Conservation (phyloP, 1,140 invertebrate genomes). For the Drosophila kohkoa region DNA sequence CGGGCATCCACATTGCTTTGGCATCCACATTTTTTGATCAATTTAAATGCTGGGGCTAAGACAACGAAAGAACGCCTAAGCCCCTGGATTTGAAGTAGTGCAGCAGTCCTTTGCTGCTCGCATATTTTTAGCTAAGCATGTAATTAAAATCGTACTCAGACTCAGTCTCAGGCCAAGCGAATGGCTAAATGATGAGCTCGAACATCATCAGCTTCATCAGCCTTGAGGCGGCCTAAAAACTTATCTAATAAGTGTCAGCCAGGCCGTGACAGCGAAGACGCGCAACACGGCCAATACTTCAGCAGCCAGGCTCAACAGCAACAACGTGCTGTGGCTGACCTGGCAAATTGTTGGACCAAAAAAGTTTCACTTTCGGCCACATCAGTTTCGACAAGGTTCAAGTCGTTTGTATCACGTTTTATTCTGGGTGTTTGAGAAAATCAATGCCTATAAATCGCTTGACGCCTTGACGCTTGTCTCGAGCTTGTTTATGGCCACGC, state of each 20-base stretch:
- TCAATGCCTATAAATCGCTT: constrained; percentile 74
- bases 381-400: constrained; percentile 3
- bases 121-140: constrained; percentile 64
- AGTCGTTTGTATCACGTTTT: constrained; percentile 62
- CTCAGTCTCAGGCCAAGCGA: constrained; percentile 13
- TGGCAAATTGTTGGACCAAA: constrained; percentile 35
- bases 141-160: constrained; percentile 67
- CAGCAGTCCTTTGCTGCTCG: constrained; percentile 31
- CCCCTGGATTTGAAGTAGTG: constrained; percentile 47
- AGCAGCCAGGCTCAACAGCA: not conserved
- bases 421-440: constrained; percentile 48
- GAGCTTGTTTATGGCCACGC: constrained; percentile 67
- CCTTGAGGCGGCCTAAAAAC: constrained; percentile 44
- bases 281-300: constrained; percentile 28
- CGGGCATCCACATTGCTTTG: not conserved
- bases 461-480: constrained; percentile 34
- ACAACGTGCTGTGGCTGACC: constrained; percentile 65
- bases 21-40: constrained; percentile 64
- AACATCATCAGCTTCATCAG: not conserved
- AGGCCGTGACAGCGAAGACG: constrained; percentile 29
- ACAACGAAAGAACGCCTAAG: constrained; percentile 71
- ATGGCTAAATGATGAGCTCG: constrained; percentile 70
- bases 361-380: constrained; percentile 47
- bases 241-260: constrained; percentile 80
- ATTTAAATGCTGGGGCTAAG: constrained; percentile 76